Base-by-base conservation (phyloP, 2,888 invertebrate species). In the Bembecia ichneumoniformis region DNA sequence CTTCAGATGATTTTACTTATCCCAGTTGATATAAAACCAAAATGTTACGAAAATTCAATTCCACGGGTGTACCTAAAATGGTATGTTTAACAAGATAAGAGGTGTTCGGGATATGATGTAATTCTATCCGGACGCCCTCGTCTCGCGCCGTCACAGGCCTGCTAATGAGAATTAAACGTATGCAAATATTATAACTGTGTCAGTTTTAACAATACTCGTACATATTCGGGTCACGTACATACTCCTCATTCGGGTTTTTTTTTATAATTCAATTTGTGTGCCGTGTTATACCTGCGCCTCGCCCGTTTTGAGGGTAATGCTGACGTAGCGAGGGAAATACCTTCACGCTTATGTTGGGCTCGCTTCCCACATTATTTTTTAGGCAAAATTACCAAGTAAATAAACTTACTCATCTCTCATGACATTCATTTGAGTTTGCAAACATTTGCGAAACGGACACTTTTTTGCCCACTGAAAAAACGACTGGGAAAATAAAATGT, bases 101-200 rank as follows among this genome's bases (percentile, higher is more conserved):
- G 40, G 15, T 15, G 15, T 44, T 44, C 10, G 44, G 15, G 44
- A 44, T 44, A 1, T 15, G 44, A 40, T 14, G 13, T 44, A 44
- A 44, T 44, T 44, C 43, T 14, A 40, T 28, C 40, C 40, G 40
- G n/a, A 40, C 40, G 28, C 44, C 44, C 17, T 10, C 15, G 44
- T 14, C 44, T 9, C 16, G 13, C 40, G 40, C 13, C 40, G n/a
- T 11, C 17, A 44, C 44, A 40, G 14, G 13, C 40, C 40, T 40
- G 44, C 11, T 50, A 50, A 44, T 43, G 47, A 15, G 47, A 45
- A 47, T 28, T 47, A 47, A 43, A 35, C 50, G 44, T 47, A 50
- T 50, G 50, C 50, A 47, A 50, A 50, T 44, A 44, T 44, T 40
- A 44, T 44, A 44, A 15, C 44, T 44, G 40, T 40, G 40, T 40